A percentile compares a stretch with the other conserved stretches of the same genome.
phyloP scores from a whole-genome alignment of 2,888 invertebrate genomes.

The Eustalomyia histrio region DNA sequence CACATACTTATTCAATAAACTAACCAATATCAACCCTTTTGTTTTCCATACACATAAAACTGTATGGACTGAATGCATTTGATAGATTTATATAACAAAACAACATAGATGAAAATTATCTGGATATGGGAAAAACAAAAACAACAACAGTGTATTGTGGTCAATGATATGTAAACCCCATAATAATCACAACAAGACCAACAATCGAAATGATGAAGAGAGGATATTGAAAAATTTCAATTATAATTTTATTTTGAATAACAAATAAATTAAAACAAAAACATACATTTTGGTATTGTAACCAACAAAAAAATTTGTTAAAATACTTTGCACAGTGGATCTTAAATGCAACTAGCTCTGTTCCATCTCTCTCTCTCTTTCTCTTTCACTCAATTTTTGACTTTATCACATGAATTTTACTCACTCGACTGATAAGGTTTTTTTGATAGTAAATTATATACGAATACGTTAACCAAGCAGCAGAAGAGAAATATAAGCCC shows the following conservation, averaged over 20 bases:
- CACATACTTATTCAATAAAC: neutral
- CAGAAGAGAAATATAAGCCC: conserved; percentile 17
- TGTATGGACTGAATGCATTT: neutral
- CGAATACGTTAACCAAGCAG: neutral
- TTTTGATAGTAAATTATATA: neutral
- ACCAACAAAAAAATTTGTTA: neutral
- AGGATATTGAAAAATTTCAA: neutral
- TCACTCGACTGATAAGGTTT: conserved; percentile 53
- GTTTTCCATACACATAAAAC: neutral
- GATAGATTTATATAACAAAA: neutral
- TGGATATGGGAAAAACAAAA: neutral
- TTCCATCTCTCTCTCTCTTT: neutral
- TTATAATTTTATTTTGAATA: neutral
- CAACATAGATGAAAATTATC: neutral
- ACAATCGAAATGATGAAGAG: neutral
- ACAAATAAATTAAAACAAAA: neutral
- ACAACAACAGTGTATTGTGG: conserved; percentile 32
- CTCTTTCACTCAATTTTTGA: conserved; percentile 37
- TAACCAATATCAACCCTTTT: conserved; percentile 1
- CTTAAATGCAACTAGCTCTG: neutral
- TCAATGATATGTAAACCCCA: conserved; percentile 12
- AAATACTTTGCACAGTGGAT: neutral
- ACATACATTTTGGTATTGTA: neutral
- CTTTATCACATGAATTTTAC: conserved; percentile 22
- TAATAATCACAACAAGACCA: conserved; percentile 8